Conservation (phyloP, 2,888 invertebrate genomes). For the Agrilus biguttatus region DNA sequence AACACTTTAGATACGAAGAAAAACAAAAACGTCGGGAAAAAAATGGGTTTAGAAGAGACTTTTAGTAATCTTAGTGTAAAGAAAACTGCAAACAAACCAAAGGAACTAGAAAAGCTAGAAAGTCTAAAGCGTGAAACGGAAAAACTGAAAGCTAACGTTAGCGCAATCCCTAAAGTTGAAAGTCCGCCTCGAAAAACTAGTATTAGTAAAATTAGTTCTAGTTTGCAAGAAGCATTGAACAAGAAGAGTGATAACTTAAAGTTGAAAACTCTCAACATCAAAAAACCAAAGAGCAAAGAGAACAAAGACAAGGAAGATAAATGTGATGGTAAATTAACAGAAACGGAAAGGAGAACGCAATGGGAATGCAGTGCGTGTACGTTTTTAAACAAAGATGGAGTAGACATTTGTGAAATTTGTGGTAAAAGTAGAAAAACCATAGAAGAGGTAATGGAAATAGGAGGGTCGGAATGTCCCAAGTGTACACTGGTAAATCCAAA, state of each 20-base stretch:
- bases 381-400: slow-evolving; percentile 40
- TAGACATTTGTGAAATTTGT: slow-evolving; percentile 61
- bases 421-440: slow-evolving; percentile 35
- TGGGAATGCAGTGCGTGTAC: slow-evolving; percentile 66
- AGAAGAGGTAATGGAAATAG: slow-evolving; percentile 39
- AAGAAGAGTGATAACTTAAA: background rate
- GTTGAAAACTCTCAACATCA: slow-evolving; percentile 1
- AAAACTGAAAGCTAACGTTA: slow-evolving; percentile 11
- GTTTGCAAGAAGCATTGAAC: background rate
- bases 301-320: slow-evolving; percentile 2
- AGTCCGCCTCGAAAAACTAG: background rate
- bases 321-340: background rate
- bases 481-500: slow-evolving; percentile 64
- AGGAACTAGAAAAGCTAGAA: slow-evolving; percentile 35
- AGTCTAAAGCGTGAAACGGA: slow-evolving; percentile 29
- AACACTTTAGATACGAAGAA: slow-evolving; percentile 28
- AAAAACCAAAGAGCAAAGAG: background rate
- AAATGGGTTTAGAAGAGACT: slow-evolving; percentile 40
- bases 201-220: background rate
- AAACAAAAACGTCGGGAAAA: slow-evolving; percentile 30
- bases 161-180: background rate
- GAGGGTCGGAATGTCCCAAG: slow-evolving; percentile 58
- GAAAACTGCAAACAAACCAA: slow-evolving; percentile 35
- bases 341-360: slow-evolving; percentile 18
- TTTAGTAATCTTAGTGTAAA: slow-evolving; percentile 38